phyloP scores from a whole-genome alignment of 2,113 vertebrate genomes.

The Phalacrocorax brasilianus region DNA sequence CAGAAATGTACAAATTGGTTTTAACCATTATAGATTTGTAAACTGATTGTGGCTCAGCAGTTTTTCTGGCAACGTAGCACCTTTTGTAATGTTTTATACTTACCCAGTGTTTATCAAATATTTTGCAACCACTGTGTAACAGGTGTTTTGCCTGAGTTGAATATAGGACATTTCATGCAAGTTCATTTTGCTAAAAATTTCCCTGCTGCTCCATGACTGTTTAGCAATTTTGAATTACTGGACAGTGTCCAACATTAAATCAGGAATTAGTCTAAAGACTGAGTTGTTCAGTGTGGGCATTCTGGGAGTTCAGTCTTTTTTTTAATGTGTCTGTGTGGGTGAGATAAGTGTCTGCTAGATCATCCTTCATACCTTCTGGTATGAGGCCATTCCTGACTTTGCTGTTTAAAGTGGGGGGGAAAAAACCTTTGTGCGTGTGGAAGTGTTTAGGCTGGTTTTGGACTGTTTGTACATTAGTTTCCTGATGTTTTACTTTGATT shows the following conservation, averaged over 20 bases:
- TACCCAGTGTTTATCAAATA: neutral
- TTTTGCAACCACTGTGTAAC: neutral
- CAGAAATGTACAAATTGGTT: neutral
- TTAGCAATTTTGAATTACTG: neutral
- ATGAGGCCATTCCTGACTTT: conserved; percentile 4
- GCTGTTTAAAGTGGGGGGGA: neutral
- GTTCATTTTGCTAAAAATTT: neutral
- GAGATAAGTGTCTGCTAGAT: conserved; percentile 46
- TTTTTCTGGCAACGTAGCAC: neutral
- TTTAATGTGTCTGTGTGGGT: conserved; percentile 17
- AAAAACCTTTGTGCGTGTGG: neutral
- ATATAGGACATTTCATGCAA: neutral
- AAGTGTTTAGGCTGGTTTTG: neutral
- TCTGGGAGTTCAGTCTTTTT: neutral
- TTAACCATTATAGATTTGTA: neutral
- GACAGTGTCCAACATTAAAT: neutral
- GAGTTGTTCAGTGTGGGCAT: neutral
- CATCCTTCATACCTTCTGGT: conserved; percentile 40
- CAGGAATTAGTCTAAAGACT: neutral
- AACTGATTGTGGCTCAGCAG: neutral
- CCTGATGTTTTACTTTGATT: neutral
- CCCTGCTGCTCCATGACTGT: neutral
- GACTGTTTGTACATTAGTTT: neutral
- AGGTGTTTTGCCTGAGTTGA: neutral
- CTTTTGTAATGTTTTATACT: neutral